phyloP scores from a whole-genome alignment of 2,113 vertebrate genomes.

The Malurus alboscapulatus region DNA sequence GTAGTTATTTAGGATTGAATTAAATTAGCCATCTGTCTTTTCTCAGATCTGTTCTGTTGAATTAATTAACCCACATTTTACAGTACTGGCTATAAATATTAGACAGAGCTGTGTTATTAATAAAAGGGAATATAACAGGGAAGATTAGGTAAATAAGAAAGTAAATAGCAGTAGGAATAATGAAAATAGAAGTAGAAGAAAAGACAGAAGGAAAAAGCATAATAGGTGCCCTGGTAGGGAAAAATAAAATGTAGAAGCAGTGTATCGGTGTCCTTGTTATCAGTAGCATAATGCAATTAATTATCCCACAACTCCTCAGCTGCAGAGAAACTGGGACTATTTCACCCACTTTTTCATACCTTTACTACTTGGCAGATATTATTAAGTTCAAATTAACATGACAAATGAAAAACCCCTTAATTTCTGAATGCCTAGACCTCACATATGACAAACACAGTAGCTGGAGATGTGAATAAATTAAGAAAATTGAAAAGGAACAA shows the following conservation, averaged over 20 bases:
- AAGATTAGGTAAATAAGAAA: not conserved
- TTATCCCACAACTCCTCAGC: not conserved
- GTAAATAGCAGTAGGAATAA: not conserved
- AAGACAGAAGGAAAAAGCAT: not conserved
- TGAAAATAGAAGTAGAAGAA: not conserved
- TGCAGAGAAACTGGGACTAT: not conserved
- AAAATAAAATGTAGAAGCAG: not conserved
- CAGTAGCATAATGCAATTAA: not conserved
- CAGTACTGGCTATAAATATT: not conserved
- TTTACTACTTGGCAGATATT: not conserved
- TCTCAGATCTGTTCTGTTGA: not conserved
- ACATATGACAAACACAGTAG: not conserved
- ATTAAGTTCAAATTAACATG: not conserved
- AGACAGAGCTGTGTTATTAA: not conserved
- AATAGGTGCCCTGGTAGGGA: not conserved
- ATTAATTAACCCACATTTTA: not conserved
- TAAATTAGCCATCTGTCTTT: not conserved
- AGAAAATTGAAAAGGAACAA: not conserved
- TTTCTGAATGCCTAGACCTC: not conserved
- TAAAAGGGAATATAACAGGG: not conserved
- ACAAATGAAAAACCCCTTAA: rapidly evolving
- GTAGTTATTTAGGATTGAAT: not conserved
- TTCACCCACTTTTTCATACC: not conserved
- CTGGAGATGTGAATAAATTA: not conserved
- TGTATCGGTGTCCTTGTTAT: not conserved